Evolutionary conservation across 1,140 invertebrate genomes (phyloP).

Genomic region (Calephelis nemesis): DNA sequence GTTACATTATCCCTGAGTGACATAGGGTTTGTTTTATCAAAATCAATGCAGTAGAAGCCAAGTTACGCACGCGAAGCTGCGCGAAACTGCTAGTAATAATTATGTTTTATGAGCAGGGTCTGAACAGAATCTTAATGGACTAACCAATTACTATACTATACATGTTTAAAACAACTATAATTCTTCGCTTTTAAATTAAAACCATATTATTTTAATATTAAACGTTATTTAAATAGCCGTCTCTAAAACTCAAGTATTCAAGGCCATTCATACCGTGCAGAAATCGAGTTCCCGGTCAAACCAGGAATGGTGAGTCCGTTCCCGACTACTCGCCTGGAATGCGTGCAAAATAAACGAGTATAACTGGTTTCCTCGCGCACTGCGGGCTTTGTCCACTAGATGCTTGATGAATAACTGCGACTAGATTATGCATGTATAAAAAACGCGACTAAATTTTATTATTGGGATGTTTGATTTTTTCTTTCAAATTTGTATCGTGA

Average conservation of each 20-base stretch:
- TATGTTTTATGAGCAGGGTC: no score
- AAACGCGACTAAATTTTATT: not conserved
- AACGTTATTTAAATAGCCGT: not conserved
- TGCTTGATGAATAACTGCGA: conserved; percentile 37
- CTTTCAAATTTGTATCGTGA: no score
- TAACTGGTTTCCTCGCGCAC: conserved; percentile 65
- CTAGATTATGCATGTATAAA: not conserved
- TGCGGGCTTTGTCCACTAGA: conserved; percentile 56
- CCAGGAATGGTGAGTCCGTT: conserved; percentile 61
- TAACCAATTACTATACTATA: no score
- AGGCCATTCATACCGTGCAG: conserved; percentile 52
- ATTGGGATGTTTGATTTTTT: not conserved
- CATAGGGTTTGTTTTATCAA: no score
- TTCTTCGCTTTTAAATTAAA: not conserved
- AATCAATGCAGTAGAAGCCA: no score
- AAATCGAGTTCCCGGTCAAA: conserved; percentile 62
- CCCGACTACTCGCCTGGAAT: conserved; percentile 62
- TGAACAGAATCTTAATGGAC: no score
- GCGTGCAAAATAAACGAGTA: conserved; percentile 77
- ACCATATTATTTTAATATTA: not conserved
- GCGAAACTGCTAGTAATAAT: no score
- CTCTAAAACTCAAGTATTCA: conserved; percentile 48
- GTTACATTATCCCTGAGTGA: no score
- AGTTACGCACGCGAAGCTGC: no score
- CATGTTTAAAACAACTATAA: not conserved